Percentiles rank a stretch among this genome's conserved stretches.
Conservation (phyloP, 2,113 vertebrate genomes). For the Dasyprocta punctata region DNA sequence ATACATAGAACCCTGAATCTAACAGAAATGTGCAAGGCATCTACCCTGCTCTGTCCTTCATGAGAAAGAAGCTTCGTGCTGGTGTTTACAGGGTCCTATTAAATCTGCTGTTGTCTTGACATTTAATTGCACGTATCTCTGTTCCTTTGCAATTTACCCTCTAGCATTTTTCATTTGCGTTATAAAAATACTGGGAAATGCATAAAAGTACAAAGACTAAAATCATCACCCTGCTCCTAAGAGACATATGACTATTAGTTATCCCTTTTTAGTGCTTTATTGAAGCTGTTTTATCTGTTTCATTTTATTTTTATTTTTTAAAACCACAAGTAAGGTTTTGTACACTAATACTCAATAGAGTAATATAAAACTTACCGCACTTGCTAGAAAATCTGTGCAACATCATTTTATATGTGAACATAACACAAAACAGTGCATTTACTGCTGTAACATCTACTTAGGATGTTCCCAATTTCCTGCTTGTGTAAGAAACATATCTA, state of each 20-base stretch:
- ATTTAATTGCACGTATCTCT: background rate
- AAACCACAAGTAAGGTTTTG: background rate
- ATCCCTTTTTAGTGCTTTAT: background rate
- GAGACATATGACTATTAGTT: background rate
- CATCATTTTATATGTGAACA: background rate
- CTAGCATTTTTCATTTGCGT: background rate
- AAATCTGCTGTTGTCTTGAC: no score
- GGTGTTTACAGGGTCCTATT: accelerated
- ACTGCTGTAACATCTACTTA: background rate
- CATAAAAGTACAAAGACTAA: background rate
- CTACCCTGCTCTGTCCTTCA: accelerated
- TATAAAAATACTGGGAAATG: background rate
- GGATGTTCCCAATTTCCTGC: background rate
- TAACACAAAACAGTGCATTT: no score
- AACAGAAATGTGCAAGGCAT: background rate
- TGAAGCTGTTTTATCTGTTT: background rate
- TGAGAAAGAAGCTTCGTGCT: background rate
- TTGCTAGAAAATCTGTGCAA: background rate
- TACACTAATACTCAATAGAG: background rate
- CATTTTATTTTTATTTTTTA: background rate
- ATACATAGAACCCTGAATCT: accelerated
- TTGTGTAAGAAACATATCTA: background rate
- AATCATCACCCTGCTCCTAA: background rate
- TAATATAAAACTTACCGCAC: background rate
- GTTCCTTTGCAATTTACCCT: background rate